Conservation (phyloP, 2,797 vertebrate species). For the Hippopotamyrus pictus region DNA sequence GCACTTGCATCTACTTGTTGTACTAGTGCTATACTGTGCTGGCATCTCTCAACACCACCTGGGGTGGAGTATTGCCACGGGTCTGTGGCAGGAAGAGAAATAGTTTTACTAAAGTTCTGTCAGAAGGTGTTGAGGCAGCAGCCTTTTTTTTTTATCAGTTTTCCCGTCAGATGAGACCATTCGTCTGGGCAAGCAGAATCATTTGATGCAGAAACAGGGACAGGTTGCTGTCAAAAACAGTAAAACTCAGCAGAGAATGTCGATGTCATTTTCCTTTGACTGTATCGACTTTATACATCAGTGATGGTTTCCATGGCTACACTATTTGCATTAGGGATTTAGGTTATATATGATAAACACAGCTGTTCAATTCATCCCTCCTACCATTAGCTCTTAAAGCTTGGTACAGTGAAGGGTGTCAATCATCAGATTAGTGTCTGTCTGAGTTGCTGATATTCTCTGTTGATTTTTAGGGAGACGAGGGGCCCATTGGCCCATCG, state of each 20-base stretch:
- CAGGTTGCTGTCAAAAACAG: background rate
- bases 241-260: background rate
- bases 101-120: background rate
- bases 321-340: background rate
- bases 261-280: background rate
- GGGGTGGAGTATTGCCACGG: constrained; percentile 5
- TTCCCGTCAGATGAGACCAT: background rate
- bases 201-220: background rate
- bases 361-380: background rate
- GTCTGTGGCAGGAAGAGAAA: background rate
- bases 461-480: constrained; percentile 73
- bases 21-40: constrained; percentile 28
- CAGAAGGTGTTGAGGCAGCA: constrained; percentile 6
- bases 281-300: background rate
- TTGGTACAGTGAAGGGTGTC: background rate
- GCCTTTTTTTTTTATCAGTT: background rate
- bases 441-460: constrained; percentile 20
- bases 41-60: background rate
- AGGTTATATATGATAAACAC: background rate
- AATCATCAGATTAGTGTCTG: background rate
- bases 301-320: background rate
- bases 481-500: constrained; percentile 77
- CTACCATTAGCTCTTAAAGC: background rate
- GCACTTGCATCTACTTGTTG: constrained; percentile 28
- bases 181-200: background rate